phyloP scores from a whole-genome alignment of 2,113 vertebrate genomes.

The Thermophis baileyi region DNA sequence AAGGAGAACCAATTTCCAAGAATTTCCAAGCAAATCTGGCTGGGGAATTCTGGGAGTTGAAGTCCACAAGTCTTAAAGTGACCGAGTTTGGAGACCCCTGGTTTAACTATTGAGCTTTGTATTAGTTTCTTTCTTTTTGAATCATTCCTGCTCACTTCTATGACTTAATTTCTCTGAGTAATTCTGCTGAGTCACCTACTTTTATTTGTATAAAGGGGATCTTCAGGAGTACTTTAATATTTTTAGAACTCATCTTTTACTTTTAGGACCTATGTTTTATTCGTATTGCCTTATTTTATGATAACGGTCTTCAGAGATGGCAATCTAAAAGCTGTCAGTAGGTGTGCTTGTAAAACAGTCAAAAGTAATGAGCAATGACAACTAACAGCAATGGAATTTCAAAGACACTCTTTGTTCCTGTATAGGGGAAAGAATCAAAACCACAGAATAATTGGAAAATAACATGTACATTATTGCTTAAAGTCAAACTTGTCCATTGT shows the following conservation, averaged over 20 bases:
- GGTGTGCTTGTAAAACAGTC: slow-evolving; percentile 21
- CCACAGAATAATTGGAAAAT: neutral
- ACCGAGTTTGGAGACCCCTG: too few species aligned
- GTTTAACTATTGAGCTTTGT: neutral
- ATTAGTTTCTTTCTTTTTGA: neutral
- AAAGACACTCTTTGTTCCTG: neutral
- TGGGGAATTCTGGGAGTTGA: too few species aligned
- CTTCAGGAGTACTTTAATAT: slow-evolving; percentile 45
- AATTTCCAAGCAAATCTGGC: too few species aligned
- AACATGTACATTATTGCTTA: neutral
- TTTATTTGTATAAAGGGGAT: slow-evolving; percentile 47
- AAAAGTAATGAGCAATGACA: neutral
- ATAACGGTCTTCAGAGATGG: slow-evolving; percentile 29
- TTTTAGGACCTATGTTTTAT: slow-evolving; percentile 37
- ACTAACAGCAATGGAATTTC: neutral
- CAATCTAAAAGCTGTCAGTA: slow-evolving; percentile 39
- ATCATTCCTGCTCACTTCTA: slow-evolving; percentile 1
- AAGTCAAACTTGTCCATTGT: neutral
- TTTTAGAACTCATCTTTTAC: neutral
- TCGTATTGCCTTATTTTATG: slow-evolving; percentile 34
- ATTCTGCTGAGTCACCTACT: slow-evolving; percentile 17
- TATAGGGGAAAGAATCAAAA: neutral
- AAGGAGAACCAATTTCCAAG: too few species aligned
- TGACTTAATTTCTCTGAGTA: slow-evolving; percentile 10
- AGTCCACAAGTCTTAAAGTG: too few species aligned